These are phyloP conservation scores for Brachionus manjavacas DNA, from an alignment of 1,140 invertebrate species.

Conservation along the genomic window DNA sequence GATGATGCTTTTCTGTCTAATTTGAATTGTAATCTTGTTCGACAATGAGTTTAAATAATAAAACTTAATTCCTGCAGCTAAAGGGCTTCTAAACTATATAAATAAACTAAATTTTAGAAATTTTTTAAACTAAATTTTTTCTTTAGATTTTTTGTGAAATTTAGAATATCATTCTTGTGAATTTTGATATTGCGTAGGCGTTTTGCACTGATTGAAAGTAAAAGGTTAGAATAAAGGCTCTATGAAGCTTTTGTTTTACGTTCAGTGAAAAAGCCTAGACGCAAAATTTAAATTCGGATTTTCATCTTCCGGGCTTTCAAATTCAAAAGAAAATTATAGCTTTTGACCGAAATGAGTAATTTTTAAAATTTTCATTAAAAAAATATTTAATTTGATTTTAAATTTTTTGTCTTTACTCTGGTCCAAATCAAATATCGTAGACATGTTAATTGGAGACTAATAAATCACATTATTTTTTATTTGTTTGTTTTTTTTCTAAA, in stretches of 20 bases:
- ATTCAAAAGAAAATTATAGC: background rate
- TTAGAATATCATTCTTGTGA: background rate
- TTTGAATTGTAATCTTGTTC: constrained; percentile 13
- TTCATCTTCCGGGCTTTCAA: background rate
- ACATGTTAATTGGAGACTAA: too few species aligned
- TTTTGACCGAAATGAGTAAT: background rate
- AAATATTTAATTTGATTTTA: too few species aligned
- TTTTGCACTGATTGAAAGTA: constrained; percentile 21
- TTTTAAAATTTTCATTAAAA: background rate
- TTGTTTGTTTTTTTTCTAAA: too few species aligned
- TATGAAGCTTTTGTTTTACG: too few species aligned
- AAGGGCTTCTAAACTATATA: background rate
- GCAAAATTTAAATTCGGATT: constrained; percentile 32
- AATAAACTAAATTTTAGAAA: background rate
- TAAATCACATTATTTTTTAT: too few species aligned
- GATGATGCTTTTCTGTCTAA: background rate
- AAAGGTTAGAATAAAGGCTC: background rate
- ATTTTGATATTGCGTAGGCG: constrained; percentile 31
- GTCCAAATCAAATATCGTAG: too few species aligned
- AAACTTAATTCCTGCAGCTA: constrained; percentile 4
- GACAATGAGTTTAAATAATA: background rate
- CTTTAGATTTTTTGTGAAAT: background rate
- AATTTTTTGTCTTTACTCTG: too few species aligned
- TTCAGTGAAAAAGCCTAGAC: constrained; percentile 30
- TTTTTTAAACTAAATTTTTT: background rate